Percentiles rank a stretch among this genome's conserved stretches.
These are phyloP conservation scores for Melanophora roralis DNA, from an alignment of 2,888 invertebrate species.

Conservation along the genomic window DNA sequence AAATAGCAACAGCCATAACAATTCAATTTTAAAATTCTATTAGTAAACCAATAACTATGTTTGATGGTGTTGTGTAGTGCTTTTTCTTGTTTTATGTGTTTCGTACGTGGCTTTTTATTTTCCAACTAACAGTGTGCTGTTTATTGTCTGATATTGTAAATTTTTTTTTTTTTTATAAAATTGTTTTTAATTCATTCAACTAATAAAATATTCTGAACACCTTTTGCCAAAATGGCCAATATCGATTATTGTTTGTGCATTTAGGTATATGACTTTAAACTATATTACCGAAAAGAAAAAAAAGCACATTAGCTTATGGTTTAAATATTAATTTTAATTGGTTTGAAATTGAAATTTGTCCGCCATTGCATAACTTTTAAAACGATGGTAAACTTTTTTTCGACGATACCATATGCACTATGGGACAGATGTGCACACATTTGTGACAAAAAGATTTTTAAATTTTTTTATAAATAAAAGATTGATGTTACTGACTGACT, in stretches of 20 bases:
- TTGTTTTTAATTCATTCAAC: neutral
- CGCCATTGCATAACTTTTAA: conserved; percentile 51
- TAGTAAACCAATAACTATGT: conserved; percentile 26
- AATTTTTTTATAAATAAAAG: too few species aligned
- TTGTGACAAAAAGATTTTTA: too few species aligned
- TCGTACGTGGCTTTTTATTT: neutral
- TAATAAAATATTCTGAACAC: conserved; percentile 13
- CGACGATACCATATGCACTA: neutral
- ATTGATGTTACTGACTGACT: too few species aligned
- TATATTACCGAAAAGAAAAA: conserved; percentile 8
- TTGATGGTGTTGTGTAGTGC: conserved; percentile 1
- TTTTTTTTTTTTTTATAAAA: conserved; percentile 1
- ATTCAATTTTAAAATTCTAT: conserved; percentile 50
- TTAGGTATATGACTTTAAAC: neutral
- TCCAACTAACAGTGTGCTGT: neutral
- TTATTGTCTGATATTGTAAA: neutral
- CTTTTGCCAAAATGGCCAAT: conserved; percentile 4
- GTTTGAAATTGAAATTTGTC: conserved; percentile 61
- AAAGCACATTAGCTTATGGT: conserved; percentile 39
- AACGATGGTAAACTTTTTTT: conserved; percentile 11
- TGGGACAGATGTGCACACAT: too few species aligned
- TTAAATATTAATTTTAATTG: conserved; percentile 62
- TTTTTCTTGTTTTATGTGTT: neutral
- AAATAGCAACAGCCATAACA: conserved; percentile 3
- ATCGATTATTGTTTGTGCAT: neutral